Evolutionary conservation across 2,888 invertebrate species (phyloP).

Genomic region (Lutraria lutraria): DNA sequence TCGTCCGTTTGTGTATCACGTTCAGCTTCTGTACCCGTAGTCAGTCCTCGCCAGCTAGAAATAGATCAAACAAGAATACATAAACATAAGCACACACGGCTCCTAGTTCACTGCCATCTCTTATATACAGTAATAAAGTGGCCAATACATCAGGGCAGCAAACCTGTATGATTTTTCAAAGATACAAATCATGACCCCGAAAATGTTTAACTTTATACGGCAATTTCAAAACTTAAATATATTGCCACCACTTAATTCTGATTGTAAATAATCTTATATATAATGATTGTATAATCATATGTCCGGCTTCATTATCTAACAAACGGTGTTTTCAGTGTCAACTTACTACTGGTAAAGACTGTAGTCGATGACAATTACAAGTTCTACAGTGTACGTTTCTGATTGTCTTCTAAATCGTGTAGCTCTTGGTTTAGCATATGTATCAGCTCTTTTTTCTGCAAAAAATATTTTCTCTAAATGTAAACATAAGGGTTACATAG

Average conservation of each 20-base stretch:
- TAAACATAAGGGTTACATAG: too few relatives aligned
- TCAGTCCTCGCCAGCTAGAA: constrained; percentile 18
- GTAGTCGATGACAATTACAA: constrained; percentile 23
- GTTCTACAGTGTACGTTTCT: background rate
- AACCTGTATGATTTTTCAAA: background rate
- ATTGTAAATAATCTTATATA: background rate
- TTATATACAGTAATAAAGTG: background rate
- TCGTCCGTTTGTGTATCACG: background rate
- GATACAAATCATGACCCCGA: background rate
- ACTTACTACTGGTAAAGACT: constrained; percentile 33
- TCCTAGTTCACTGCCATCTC: background rate
- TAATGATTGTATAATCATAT: background rate
- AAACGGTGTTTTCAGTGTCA: background rate
- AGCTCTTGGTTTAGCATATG: background rate
- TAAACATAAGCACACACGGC: background rate
- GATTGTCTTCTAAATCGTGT: constrained; percentile 10
- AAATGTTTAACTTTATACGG: background rate
- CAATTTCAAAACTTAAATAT: background rate
- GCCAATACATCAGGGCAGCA: too few relatives aligned
- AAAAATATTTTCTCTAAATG: too few relatives aligned
- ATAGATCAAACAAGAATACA: background rate
- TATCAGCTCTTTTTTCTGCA: background rate
- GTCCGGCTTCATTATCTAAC: background rate
- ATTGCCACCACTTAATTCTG: background rate
- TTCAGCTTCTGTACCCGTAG: background rate